Conservation (phyloP, 1,140 invertebrate genomes). For the Pectinophora gossypiella region DNA sequence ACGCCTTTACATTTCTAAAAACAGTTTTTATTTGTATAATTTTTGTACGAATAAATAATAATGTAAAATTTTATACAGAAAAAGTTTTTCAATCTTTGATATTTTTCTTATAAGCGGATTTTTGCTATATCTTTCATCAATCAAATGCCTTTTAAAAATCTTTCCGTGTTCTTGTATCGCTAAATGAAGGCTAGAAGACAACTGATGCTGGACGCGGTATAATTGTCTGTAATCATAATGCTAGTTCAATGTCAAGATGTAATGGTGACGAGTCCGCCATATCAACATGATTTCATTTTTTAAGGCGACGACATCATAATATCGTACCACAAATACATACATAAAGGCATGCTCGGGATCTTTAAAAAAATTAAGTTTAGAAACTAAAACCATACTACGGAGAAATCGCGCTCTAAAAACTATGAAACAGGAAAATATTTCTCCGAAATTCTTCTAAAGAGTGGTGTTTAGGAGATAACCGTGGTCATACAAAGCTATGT, state of each 20-base stretch:
- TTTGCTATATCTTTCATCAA: neutral
- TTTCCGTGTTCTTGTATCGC: neutral
- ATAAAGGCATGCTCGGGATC: neutral
- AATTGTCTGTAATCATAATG: neutral
- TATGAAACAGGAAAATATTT: no score
- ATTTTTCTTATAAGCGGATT: no score
- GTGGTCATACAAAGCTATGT: no score
- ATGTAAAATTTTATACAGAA: neutral
- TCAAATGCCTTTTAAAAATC: neutral
- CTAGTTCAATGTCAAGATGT: conserved; percentile 4
- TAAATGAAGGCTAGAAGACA: neutral
- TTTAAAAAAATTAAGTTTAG: neutral
- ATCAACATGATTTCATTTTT: neutral
- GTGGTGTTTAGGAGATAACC: no score
- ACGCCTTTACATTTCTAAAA: neutral
- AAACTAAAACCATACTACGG: no score
- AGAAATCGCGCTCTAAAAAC: no score
- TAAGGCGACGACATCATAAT: neutral
- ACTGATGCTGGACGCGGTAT: neutral
- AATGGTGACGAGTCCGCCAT: neutral
- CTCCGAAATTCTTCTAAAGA: no score
- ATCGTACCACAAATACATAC: neutral
- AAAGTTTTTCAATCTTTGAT: no score
- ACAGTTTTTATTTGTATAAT: neutral
- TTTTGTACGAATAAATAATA: neutral